A percentile compares a stretch with the other conserved stretches of the same genome.
These are phyloP conservation scores for Pegoplata infirma DNA, from an alignment of 2,888 invertebrate genomes.

Conservation along the genomic window DNA sequence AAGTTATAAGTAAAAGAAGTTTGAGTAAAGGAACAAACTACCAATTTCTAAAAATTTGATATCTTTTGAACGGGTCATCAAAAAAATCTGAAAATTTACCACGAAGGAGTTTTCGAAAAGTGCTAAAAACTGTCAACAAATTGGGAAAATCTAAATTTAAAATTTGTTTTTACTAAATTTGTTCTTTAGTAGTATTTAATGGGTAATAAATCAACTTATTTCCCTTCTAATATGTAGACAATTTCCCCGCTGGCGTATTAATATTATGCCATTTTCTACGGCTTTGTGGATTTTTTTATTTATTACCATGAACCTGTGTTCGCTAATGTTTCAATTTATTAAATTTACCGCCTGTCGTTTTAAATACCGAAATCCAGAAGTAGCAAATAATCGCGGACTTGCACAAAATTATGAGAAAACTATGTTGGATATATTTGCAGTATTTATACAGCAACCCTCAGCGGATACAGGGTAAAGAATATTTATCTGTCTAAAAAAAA, in stretches of 20 bases:
- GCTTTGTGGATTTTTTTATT: conserved; percentile 70
- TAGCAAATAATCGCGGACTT: conserved; percentile 51
- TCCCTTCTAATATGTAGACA: conserved; percentile 64
- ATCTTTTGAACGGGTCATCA: no score
- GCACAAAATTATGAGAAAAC: conserved; percentile 64
- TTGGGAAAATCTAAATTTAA: no score
- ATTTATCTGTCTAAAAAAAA: background rate
- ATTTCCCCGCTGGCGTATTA: conserved; percentile 72
- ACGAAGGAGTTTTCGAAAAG: no score
- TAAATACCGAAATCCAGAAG: conserved; percentile 8
- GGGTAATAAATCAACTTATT: background rate
- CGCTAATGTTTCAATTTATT: conserved; percentile 68
- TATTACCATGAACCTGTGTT: conserved; percentile 67
- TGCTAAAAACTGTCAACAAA: no score
- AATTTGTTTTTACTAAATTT: no score
- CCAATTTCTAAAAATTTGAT: no score
- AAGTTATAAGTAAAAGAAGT: no score
- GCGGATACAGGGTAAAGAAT: conserved; percentile 67
- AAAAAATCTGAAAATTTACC: no score
- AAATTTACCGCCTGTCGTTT: conserved; percentile 64
- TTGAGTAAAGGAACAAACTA: no score
- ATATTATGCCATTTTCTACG: conserved; percentile 71
- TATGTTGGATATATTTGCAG: conserved; percentile 71
- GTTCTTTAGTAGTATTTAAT: no score
- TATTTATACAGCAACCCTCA: conserved; percentile 76